Evolutionary conservation across 2,113 vertebrate species (phyloP), one percentile per base, ranked within the genome.

Genomic region (Pangasianodon gigas): DNA sequence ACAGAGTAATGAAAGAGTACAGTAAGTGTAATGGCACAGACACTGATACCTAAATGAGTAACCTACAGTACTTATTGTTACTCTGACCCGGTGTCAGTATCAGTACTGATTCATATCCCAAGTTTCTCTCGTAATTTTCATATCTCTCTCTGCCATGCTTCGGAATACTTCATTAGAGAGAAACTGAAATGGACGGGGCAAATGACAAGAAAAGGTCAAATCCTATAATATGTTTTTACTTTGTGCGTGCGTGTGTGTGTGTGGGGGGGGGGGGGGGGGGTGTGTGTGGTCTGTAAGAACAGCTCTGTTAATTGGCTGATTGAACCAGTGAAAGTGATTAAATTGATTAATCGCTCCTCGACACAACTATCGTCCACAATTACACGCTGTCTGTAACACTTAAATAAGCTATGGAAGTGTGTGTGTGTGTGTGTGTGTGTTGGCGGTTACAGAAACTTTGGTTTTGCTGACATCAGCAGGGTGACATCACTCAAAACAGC

Each of bases 391-490:
- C 89, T 94, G 92, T 93, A 94, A 91, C 24, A 90, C 93, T 85
- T 58, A 29, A 48, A 87, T 71, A 84, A 84, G 18, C 74, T 92
- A 92, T 92, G 52, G 44, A 3, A 65, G 37, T 37, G 41, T 51
- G 29, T 37, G 13, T 86, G 77, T 82, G 87, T 32, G 80, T 85
- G 87, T 56, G 67, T 58, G 58, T 88, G 77, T 83, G 29, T 65
- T 75, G 32, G 37, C 46, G 84, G 80, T 94, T 94, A 94, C 93
- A 87, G 6, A 80, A 92, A 91, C 60, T 91, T 92, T 86, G 65
- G 54, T 95, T 95, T 93, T 94, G 95, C 95, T 94, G 82, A 95
- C 90, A 87, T 95, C 95, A 95, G 95, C 96, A 89, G 90, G 93
- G 92, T 96, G 95, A 95, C 95, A 96, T 96, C 95, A 96, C 93